These are phyloP conservation scores for Netelia melanura DNA, from an alignment of 2,888 invertebrate genomes.

Conservation along the genomic window DNA sequence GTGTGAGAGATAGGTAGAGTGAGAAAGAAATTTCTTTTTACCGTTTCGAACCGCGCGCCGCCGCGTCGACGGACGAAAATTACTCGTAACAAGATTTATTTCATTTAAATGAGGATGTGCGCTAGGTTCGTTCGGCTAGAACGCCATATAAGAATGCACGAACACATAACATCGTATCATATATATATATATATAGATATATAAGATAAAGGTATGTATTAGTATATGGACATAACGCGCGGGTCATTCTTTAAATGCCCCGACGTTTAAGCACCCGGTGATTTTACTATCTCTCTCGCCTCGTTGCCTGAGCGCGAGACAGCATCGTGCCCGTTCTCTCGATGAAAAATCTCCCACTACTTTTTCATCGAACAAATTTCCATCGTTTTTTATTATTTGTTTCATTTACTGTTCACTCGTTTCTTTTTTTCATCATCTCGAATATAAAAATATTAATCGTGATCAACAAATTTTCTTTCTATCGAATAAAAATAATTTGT, in stretches of 20 bases:
- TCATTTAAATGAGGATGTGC: conserved; percentile 83
- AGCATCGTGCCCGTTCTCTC: background rate
- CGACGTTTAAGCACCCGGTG: conserved; percentile 24
- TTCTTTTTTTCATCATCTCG: background rate
- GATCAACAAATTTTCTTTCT: background rate
- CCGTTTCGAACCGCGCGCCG: conserved; percentile 60
- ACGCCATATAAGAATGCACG: conserved; percentile 10
- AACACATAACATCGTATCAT: conserved; percentile 9
- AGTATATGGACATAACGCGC: conserved; percentile 10
- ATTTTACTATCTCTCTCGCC: background rate
- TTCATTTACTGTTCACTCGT: too few relatives aligned
- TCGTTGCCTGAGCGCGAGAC: background rate
- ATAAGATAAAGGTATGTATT: background rate
- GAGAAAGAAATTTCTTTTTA: conserved; percentile 55
- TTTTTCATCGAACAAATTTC: background rate
- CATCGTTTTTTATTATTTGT: too few relatives aligned
- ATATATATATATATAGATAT: conserved; percentile 18
- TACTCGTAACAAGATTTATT: conserved; percentile 82
- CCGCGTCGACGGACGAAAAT: conserved; percentile 75
- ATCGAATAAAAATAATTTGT: too few relatives aligned
- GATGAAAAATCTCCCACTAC: background rate
- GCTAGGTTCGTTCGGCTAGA: conserved; percentile 75
- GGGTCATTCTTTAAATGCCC: conserved; percentile 17
- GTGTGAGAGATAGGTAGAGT: conserved; percentile 7
- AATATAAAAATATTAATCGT: background rate